Base-by-base conservation (phyloP, 1,140 invertebrate genomes). In the Vollenhovia emeryi region DNA sequence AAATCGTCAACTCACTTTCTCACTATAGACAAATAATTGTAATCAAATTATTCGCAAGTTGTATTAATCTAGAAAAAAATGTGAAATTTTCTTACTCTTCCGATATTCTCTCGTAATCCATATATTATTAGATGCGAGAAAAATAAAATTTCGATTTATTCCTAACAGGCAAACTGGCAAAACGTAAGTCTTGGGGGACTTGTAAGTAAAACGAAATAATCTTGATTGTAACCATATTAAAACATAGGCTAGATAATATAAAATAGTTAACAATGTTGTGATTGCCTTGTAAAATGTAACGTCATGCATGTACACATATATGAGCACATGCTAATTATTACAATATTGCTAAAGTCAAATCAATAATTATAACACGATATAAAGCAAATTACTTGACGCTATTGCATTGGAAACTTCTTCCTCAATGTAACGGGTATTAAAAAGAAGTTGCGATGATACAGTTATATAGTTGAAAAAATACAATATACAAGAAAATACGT, bases 161-260 rank as follows among this genome's bases (percentile, higher is more conserved):
- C 66, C 87, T 88, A 68, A 78, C 83, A 95, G 94, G 94, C 94
- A 64, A 95, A 95, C 78, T 95, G 95, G 95, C 93, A 95, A 27
- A 87, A 94, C 48, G 84, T 95, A 78, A 94, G 89, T 78, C 84
- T 93, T 78, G 92, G 93, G 80, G 92, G 93, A 62, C 84, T 94
- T 74, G 52, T 89, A 83, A 92, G 92, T 86, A 87, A 82, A 79
- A 79, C 36, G 4, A 92, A 88, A 66, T 91, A 60, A 79, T 76
- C 5, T 6, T 36, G n/a, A 50, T 33, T 55, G 5, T 15, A 5
- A 69, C 43, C 11, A 27, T n/a, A 43, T 55, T 43, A 55, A 40
- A 71, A 27, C 27, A 27, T 18, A 40, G 8, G 1, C 11, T 69
- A n/a, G 7, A 1, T 82, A 57, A 21, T 18, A 24, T 69, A 18